Percentiles rank a stretch among this genome's conserved stretches.
Evolutionary conservation across 2,888 invertebrate genomes (phyloP).

Genomic region (Drosophila buzzatii): DNA sequence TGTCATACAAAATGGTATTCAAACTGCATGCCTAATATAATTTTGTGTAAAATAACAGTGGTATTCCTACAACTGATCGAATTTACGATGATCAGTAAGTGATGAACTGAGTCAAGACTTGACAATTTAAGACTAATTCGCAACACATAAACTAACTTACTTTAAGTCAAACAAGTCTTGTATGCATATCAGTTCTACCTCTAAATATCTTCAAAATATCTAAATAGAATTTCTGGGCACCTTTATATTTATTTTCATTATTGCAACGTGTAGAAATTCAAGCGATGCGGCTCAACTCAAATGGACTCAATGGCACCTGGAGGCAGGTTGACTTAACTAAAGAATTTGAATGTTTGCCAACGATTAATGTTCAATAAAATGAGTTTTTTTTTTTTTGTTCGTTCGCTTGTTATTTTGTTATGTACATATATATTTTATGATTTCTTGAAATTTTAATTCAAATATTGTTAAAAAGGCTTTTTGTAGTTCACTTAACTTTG

Average conservation of each 20-base stretch:
- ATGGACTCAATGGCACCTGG: conserved; percentile 82
- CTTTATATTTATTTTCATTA: conserved; percentile 64
- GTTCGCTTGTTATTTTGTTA: conserved; percentile 7
- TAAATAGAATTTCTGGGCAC: conserved; percentile 38
- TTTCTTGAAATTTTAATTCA: conserved; percentile 8
- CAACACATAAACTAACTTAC: neutral
- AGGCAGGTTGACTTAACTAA: conserved; percentile 84
- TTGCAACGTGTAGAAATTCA: conserved; percentile 82
- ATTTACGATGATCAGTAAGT: neutral
- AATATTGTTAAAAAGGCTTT: conserved; percentile 21
- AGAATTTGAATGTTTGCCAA: conserved; percentile 52
- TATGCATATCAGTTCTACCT: neutral
- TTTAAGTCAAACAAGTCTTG: conserved; percentile 6
- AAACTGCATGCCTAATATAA: conserved; percentile 14
- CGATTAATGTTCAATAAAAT: conserved; percentile 56
- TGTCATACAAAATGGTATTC: neutral
- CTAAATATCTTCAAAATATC: conserved; percentile 43
- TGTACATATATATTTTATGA: conserved; percentile 1
- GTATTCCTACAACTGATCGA: conserved; percentile 9
- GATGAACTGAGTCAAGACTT: neutral
- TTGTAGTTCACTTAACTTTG: conserved; percentile 39
- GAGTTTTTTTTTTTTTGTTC: conserved; percentile 13
- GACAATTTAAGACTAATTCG: neutral
- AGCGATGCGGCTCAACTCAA: conserved; percentile 83
- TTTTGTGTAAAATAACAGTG: neutral